Percentiles rank a stretch among this genome's conserved stretches.
Conservation (phyloP, 53 echinoderm and acorn worm species). For the Echinarachnius parma region DNA sequence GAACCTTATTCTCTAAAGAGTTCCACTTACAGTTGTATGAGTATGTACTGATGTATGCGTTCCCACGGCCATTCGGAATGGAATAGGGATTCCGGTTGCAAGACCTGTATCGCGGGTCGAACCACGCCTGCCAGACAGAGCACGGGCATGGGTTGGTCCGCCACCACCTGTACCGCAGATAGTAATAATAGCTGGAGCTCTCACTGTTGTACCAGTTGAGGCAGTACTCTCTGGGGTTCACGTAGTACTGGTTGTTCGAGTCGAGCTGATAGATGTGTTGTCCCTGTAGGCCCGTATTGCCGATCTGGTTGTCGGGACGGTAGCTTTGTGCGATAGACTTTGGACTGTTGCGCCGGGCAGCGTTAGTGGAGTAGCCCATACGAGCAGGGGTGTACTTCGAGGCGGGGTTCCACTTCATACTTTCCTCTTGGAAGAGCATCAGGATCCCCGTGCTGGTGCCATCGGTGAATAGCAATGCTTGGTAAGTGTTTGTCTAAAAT, state of each 20-base stretch:
- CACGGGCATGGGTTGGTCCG: neutral
- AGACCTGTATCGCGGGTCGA: neutral
- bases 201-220: conserved; percentile 36
- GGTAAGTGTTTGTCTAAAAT: too few species aligned
- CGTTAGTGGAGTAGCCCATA: neutral
- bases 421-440: neutral
- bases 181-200: too few species aligned
- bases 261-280: neutral
- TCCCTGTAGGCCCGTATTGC: neutral
- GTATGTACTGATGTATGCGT: too few species aligned
- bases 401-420: neutral
- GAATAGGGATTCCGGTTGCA: too few species aligned
- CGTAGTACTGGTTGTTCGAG: neutral
- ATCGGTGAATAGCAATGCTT: neutral
- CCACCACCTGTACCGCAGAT: neutral
- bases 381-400: neutral
- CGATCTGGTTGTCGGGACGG: neutral
- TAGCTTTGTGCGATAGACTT: neutral
- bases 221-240: neutral
- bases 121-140: neutral
- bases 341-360: neutral
- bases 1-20: too few species aligned
- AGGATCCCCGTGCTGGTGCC: neutral
- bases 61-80: too few species aligned
- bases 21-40: too few species aligned